Percentiles rank a stretch among this genome's conserved stretches.
Conservation (phyloP, 2,888 invertebrate species). For the Mechanitis mazaeus region DNA sequence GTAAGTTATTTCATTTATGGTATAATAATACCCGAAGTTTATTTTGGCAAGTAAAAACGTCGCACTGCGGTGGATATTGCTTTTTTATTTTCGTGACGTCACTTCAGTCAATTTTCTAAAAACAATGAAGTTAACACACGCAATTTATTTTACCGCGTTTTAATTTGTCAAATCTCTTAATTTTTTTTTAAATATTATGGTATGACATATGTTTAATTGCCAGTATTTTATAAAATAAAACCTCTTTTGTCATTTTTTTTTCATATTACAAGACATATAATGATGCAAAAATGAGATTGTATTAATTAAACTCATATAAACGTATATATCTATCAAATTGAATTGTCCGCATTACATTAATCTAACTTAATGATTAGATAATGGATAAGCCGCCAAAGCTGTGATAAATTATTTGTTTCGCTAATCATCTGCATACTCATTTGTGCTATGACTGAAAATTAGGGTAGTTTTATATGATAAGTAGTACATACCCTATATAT, state of each 20-base stretch:
- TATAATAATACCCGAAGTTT: constrained; percentile 21
- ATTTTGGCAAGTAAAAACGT: constrained; percentile 23
- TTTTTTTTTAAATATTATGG: too few relatives aligned
- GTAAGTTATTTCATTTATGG: constrained; percentile 8
- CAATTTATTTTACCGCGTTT: too few relatives aligned
- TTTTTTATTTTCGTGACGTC: constrained; percentile 4
- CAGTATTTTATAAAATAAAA: too few relatives aligned
- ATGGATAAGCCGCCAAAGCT: neutral
- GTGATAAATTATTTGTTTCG: constrained; percentile 2
- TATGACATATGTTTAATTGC: too few relatives aligned
- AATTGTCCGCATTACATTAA: neutral
- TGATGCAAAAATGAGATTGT: too few relatives aligned
- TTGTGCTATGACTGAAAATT: neutral
- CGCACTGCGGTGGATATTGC: constrained; percentile 20
- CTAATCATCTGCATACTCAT: neutral
- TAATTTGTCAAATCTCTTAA: too few relatives aligned
- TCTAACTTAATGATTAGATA: neutral
- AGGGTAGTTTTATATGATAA: neutral
- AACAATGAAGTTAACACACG: too few relatives aligned
- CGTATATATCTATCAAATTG: neutral
- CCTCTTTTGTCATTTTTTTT: too few relatives aligned
- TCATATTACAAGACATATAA: too few relatives aligned
- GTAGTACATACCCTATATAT: too few relatives aligned
- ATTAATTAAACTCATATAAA: neutral
- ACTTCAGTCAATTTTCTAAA: neutral